phyloP scores from a whole-genome alignment of 53 echinoderm and acorn worm species.

The Temnopleurus reevesii region DNA sequence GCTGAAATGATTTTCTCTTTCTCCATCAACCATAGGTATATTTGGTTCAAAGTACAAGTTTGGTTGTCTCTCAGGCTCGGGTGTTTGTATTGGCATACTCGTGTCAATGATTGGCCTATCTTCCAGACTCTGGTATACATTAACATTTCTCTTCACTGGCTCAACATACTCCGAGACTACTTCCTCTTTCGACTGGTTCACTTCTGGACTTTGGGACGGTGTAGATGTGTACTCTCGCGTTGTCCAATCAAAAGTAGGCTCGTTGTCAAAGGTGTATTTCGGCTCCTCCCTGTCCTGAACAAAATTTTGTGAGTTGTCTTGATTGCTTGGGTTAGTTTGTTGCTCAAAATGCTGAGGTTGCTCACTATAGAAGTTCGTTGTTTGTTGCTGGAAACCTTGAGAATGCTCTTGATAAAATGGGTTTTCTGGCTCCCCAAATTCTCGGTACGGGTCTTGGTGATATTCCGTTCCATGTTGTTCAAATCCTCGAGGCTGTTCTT shows the following conservation, averaged over 20 bases:
- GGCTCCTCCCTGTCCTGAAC: not conserved
- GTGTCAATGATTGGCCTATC: slow-evolving; percentile 59
- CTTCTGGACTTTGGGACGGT: not conserved
- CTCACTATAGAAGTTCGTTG: no score
- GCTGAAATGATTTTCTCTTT: not conserved
- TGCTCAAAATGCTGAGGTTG: no score
- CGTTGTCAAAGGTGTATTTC: slow-evolving; percentile 44
- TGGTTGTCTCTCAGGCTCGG: not conserved
- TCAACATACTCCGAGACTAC: not conserved
- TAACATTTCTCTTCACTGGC: not conserved
- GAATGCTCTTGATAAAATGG: not conserved
- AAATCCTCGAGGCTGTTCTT: not conserved
- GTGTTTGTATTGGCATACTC: slow-evolving; percentile 40
- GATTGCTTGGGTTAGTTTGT: not conserved
- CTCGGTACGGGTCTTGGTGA: not conserved
- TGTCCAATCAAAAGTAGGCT: slow-evolving; percentile 46
- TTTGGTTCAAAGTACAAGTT: slow-evolving; percentile 9
- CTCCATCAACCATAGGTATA: not conserved
- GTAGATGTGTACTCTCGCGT: not conserved
- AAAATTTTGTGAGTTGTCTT: not conserved
- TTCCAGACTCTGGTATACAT: slow-evolving; percentile 44
- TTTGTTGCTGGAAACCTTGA: not conserved
- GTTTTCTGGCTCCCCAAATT: not conserved
- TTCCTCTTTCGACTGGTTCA: not conserved
- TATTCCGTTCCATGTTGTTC: not conserved